A percentile compares a stretch with the other conserved stretches of the same genome.
phyloP scores from a whole-genome alignment of 2,888 invertebrate genomes.

The Lasioglossum marginatum region DNA sequence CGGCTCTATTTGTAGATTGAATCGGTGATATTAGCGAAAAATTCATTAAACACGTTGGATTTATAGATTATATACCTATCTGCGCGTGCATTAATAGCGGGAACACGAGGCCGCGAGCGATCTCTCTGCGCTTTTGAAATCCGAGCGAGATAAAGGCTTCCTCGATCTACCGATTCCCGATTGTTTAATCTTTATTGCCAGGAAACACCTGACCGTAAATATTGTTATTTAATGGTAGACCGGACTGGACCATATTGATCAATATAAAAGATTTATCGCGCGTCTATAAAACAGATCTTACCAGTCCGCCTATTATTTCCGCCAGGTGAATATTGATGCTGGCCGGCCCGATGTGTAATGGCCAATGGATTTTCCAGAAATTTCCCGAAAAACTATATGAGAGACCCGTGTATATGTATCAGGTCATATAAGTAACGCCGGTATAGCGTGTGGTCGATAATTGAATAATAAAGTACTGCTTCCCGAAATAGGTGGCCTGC shows the following conservation, averaged over 20 bases:
- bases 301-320: conserved; percentile 45
- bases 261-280: conserved; percentile 63
- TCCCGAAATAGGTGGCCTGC: not conserved
- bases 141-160: conserved; percentile 66
- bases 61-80: conserved; percentile 69
- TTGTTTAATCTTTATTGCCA: conserved; percentile 73
- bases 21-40: conserved; percentile 76
- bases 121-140: conserved; percentile 62
- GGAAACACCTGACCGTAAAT: conserved; percentile 67
- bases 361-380: conserved; percentile 26
- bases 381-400: not conserved
- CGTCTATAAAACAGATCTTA: conserved; percentile 68
- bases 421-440: not conserved
- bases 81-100: conserved; percentile 55
- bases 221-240: conserved; percentile 69
- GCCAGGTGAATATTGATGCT: conserved; percentile 60
- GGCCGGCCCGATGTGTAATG: conserved; percentile 21
- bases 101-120: not conserved
- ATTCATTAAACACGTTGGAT: conserved; percentile 75
- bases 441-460: not conserved
- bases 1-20: conserved; percentile 72
- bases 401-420: not conserved
- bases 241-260: conserved; percentile 65
- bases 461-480: not conserved
- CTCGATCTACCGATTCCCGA: conserved; percentile 63